Conservation (phyloP, 2,888 invertebrate genomes). For the Tubulanus polymorphus region DNA sequence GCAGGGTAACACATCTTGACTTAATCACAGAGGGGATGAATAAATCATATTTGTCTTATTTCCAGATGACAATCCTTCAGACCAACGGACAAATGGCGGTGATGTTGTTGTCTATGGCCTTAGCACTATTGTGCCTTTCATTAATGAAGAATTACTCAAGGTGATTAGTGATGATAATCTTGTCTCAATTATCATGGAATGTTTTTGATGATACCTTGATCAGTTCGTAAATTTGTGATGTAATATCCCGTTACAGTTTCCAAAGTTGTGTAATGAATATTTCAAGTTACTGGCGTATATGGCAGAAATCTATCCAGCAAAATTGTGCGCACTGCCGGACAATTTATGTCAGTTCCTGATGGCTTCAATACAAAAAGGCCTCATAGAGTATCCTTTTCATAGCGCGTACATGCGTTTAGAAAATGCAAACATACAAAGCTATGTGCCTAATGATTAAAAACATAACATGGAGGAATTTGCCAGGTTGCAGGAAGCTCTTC, state of each 20-base stretch:
- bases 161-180: no score
- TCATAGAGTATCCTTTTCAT: slow-evolving; percentile 44
- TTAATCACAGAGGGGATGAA: no score
- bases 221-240: slow-evolving; percentile 2
- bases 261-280: slow-evolving; percentile 64
- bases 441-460: no score
- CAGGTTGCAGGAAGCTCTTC: no score
- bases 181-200: no score
- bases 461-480: no score
- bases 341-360: slow-evolving; percentile 44
- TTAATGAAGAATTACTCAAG: slow-evolving; percentile 68
- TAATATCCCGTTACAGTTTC: slow-evolving; percentile 63
- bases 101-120: slow-evolving; percentile 69
- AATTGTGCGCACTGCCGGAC: slow-evolving; percentile 54
- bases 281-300: slow-evolving; percentile 65
- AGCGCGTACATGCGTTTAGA: no score
- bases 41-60: no score
- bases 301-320: slow-evolving; percentile 65
- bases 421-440: no score
- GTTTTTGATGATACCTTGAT: no score
- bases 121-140: slow-evolving; percentile 68
- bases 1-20: slow-evolving; percentile 20
- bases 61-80: no score
- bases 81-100: no score
- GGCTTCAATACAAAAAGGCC: slow-evolving; percentile 44